These are phyloP conservation scores for Bucorvus abyssinicus DNA, from an alignment of 2,797 vertebrate genomes.

Conservation along the genomic window DNA sequence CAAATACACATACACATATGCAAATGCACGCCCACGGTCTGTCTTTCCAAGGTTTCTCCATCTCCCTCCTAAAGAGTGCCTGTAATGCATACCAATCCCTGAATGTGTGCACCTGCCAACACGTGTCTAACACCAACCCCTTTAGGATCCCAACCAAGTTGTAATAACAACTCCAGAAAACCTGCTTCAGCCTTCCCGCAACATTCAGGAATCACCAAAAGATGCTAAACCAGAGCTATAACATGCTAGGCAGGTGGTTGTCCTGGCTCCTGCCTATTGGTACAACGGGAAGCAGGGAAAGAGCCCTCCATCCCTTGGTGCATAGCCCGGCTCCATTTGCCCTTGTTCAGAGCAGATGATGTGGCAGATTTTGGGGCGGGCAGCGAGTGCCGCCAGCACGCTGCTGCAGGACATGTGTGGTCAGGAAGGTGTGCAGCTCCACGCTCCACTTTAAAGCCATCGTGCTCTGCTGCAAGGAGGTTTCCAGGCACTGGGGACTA, in stretches of 20 bases:
- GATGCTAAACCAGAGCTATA: accelerated
- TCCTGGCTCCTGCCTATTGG: not conserved
- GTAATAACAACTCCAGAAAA: not conserved
- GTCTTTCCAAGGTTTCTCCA: not conserved
- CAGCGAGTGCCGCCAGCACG: not conserved
- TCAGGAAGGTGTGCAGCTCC: not conserved
- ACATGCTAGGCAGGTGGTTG: not conserved
- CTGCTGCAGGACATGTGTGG: not conserved
- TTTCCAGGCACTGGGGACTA: not conserved
- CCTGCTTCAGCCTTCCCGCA: not conserved
- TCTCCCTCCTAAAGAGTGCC: not conserved
- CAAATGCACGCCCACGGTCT: not conserved
- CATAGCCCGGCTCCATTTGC: not conserved
- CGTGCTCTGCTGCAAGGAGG: not conserved
- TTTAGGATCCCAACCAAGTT: not conserved
- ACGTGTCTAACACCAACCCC: not conserved
- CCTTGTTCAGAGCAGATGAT: not conserved
- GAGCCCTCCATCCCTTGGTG: not conserved
- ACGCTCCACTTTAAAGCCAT: not conserved
- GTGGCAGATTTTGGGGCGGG: not conserved
- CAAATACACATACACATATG: not conserved
- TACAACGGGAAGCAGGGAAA: not conserved
- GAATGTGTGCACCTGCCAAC: not conserved
- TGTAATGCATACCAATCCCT: not conserved
- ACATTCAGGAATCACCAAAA: not conserved